A percentile compares a stretch with the other conserved stretches of the same genome.
Conservation (phyloP, 2,113 vertebrate genomes). For the Asarcornis scutulata region DNA sequence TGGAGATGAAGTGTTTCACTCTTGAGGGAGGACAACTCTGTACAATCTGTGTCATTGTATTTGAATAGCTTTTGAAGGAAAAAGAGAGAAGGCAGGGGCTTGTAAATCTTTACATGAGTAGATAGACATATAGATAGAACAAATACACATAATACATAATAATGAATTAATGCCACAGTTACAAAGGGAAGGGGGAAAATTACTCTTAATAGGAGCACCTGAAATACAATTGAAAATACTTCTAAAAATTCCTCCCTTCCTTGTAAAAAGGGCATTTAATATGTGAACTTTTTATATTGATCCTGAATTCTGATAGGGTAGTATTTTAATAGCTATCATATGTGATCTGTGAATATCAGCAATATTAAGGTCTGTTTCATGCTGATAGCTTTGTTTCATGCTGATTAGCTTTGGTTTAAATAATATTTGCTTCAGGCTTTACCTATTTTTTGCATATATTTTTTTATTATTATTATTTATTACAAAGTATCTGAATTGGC, state of each 20-base stretch:
- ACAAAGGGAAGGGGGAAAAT: not conserved
- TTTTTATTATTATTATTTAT: not conserved
- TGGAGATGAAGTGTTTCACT: slow-evolving; percentile 25
- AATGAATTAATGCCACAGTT: not conserved
- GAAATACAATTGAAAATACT: not conserved
- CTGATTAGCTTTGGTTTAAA: not conserved
- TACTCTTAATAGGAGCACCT: not conserved
- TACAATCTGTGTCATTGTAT: not conserved
- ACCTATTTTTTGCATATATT: not conserved
- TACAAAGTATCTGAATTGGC: slow-evolving; percentile 32
- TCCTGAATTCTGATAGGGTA: not conserved
- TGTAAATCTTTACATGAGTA: not conserved
- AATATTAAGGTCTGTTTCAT: not conserved
- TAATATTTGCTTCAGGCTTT: not conserved
- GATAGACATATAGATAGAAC: not conserved
- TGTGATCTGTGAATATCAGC: not conserved
- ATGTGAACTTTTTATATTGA: not conserved
- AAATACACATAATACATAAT: not conserved
- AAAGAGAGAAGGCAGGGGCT: not conserved
- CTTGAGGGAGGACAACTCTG: slow-evolving; percentile 8
- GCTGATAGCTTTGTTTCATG: not conserved
- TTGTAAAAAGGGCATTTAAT: not conserved
- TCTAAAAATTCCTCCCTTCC: not conserved
- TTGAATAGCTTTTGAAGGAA: not conserved
- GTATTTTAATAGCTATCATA: not conserved